Evolutionary conservation across 2,888 invertebrate genomes (phyloP), one percentile per base, ranked within the genome.

Genomic region (Candidula unifasciata): DNA sequence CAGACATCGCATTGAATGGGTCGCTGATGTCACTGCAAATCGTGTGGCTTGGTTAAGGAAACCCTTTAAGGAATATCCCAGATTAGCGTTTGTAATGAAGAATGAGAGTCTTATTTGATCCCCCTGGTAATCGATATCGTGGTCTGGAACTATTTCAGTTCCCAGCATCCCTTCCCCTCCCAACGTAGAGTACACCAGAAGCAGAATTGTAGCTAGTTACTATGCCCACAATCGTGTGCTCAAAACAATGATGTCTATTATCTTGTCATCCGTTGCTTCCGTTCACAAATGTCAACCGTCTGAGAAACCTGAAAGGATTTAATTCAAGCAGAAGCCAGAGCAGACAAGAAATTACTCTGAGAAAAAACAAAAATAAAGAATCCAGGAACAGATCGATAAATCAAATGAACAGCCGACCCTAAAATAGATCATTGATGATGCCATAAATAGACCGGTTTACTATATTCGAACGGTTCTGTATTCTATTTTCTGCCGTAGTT

Each of bases 341-440:
- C 8, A 5, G n/a, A 60, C 60, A 60, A n/a, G 3, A 60, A 21
- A 60, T 18, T 24, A 5, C 5, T 18, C n/a, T 13, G 27, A 27
- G n/a, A 13, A 52, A 44, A 8, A 73, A 44, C 24, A 44, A 2
- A 37, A 73, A 71, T 5, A n/a, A 66, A 18, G 18, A 3, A 37
- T 71, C 69, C 35, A 33, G 69, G 35, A 60, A 60, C 33, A 10
- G 77, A 78, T 64, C 78, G 27, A 78, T 78, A 78, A 35, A 35
- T 64, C 54, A 64, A 60, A 78, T 24, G 37, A 37, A 37, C n/a
- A 35, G 13, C 18, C 13, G 21, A 2, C 37, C 33, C 78, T 16
- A n/a, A 64, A 78, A 78, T 78, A 78, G 78, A 60, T 78, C 78
- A 37, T 78, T 64, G 64, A 64, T 24, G 13, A 21, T n/a, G n/a